Evolutionary conservation across 2,888 invertebrate species (phyloP).

Genomic region (Drosophila anomalata): DNA sequence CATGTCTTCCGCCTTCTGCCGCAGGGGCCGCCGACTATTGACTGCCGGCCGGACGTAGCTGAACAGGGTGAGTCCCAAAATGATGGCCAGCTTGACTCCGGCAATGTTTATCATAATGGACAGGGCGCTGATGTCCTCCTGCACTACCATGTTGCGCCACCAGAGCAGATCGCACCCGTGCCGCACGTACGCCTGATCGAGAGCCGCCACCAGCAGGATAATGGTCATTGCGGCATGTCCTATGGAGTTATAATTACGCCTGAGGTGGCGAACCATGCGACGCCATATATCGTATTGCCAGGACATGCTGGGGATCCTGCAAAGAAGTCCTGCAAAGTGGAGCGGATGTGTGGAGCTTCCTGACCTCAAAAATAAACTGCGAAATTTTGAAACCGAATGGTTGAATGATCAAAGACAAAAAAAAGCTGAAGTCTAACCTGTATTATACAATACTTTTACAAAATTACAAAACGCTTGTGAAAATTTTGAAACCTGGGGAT

Average conservation of each 20-base stretch:
- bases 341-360: neutral
- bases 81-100: slow-evolving; percentile 40
- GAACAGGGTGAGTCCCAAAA: slow-evolving; percentile 39
- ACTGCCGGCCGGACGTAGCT: slow-evolving; percentile 17
- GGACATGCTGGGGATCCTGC: neutral
- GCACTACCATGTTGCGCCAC: slow-evolving; percentile 41
- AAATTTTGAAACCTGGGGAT: neutral
- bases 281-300: neutral
- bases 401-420: neutral
- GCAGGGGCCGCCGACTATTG: neutral
- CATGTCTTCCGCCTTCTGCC: neutral
- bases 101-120: slow-evolving; percentile 37
- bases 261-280: neutral
- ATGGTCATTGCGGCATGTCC: neutral
- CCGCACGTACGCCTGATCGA: slow-evolving; percentile 42
- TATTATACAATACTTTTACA: neutral
- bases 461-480: neutral
- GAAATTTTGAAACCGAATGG: slow-evolving; percentile 18
- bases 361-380: neutral
- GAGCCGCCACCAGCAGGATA: neutral
- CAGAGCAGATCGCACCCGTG: slow-evolving; percentile 52
- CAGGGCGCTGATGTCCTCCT: slow-evolving; percentile 42
- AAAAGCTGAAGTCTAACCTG: neutral
- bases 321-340: too few species aligned
- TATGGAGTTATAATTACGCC: neutral